A percentile compares a stretch with the other conserved stretches of the same genome.
Conservation (phyloP, 2,113 vertebrate genomes). For the Phycodurus eques region DNA sequence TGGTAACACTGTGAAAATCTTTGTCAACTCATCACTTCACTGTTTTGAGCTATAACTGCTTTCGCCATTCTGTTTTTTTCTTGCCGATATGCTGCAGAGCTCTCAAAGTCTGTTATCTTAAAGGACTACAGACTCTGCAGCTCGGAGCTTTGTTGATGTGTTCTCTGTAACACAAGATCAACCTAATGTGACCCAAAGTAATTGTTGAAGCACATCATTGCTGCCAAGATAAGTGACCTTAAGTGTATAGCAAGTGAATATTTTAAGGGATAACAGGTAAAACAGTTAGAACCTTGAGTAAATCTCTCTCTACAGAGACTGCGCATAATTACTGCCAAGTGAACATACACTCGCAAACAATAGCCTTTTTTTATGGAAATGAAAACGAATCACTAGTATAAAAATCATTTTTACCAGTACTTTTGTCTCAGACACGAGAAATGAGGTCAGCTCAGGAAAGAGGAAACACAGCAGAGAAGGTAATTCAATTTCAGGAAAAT, state of each 20-base stretch:
- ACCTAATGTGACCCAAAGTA: slow-evolving; percentile 24
- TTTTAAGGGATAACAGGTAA: slow-evolving; percentile 24
- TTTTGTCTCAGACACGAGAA: neutral
- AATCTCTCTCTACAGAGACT: slow-evolving; percentile 38
- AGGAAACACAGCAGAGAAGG: slow-evolving; percentile 20
- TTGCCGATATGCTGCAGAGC: slow-evolving; percentile 26
- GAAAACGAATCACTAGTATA: slow-evolving; percentile 64
- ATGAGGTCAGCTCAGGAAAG: slow-evolving; percentile 19
- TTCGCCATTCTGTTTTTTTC: slow-evolving; percentile 43
- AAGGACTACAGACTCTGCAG: slow-evolving; percentile 21
- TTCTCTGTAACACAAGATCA: slow-evolving; percentile 44
- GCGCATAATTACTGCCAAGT: slow-evolving; percentile 29
- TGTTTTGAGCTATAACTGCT: slow-evolving; percentile 43
- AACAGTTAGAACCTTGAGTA: slow-evolving; percentile 23
- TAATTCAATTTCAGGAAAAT: slow-evolving; percentile 18
- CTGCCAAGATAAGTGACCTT: slow-evolving; percentile 13
- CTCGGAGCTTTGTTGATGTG: slow-evolving; percentile 30
- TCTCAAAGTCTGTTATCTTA: slow-evolving; percentile 35
- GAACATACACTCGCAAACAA: slow-evolving; percentile 55
- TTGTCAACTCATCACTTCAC: slow-evolving; percentile 59
- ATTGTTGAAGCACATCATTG: slow-evolving; percentile 38
- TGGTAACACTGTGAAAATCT: slow-evolving; percentile 49
- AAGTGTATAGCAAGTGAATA: slow-evolving; percentile 25
- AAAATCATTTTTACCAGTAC: slow-evolving; percentile 58
- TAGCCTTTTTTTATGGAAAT: slow-evolving; percentile 62